Evolutionary conservation across 2,888 invertebrate genomes (phyloP), one percentile per base, ranked within the genome.

Genomic region (Euplexia lucipara): DNA sequence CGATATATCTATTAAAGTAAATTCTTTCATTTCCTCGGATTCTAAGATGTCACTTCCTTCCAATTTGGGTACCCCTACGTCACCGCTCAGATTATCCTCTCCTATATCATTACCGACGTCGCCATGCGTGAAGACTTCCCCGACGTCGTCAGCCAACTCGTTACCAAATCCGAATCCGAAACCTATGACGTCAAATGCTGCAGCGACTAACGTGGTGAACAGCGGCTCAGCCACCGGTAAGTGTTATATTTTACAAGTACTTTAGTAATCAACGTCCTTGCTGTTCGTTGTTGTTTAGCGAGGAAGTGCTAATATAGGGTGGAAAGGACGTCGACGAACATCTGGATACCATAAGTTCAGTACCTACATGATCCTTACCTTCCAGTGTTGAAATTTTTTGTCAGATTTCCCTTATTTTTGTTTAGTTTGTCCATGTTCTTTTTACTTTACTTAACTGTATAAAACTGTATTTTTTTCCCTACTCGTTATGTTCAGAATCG

Each of bases 221-320:
- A 71, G 87, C 14, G 91, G 93, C 37, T 95, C 95, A 1, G 93
- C 95, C 59, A 95, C 95, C 20, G 95, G 95, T 95, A 81, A 91
- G 94, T 90, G 45, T 37, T 60, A 64, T 14, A 59, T 51, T 58
- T 69, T 58, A 69, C 56, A 54, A 61, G 56, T 63, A 37, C 22
- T 59, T 30, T 37, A 57, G 49, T 34, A 70, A 64, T 64, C 70
- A 52, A 49, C 47, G 51, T 51, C n/a, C 37, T 7, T 61, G n/a
- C n/a, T n/a, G 44, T 61, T 64, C 10, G 30, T 56, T 56, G 39
- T 62, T 71, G 34, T 30, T 72, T 71, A 53, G 53, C 53, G 42
- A 2, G 47, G 2, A 48, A 32, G 30, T 65, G 57, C 42, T 42
- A 75, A 61, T 47, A n/a, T n/a, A n/a, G n/a, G n/a, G n/a, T n/a